A percentile compares a stretch with the other conserved stretches of the same genome.
These are phyloP conservation scores for Periophthalmus modestus DNA, from an alignment of 2,113 vertebrate species.

Conservation along the genomic window DNA sequence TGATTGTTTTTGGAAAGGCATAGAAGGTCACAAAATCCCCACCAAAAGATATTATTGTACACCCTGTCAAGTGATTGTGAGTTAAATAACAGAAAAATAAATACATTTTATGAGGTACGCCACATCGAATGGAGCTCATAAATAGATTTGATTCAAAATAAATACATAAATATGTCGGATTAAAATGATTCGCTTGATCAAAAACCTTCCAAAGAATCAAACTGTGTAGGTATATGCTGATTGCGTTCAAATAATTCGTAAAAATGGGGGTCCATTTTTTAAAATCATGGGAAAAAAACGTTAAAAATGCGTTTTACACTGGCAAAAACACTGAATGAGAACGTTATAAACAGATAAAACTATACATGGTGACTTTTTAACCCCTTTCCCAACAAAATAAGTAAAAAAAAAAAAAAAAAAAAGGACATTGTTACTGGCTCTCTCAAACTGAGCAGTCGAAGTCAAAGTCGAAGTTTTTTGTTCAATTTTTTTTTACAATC, in stretches of 20 bases:
- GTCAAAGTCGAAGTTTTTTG: constrained; percentile 52
- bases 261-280: constrained; percentile 66
- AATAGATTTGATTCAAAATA: constrained; percentile 80
- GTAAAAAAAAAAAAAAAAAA: constrained; percentile 77
- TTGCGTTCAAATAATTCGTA: constrained; percentile 70
- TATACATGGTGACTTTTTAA: constrained; percentile 69
- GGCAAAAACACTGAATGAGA: constrained; percentile 74
- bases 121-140: constrained; percentile 70
- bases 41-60: constrained; percentile 67
- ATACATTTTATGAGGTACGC: constrained; percentile 71
- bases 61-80: constrained; percentile 72
- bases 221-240: constrained; percentile 48
- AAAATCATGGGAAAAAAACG: constrained; percentile 76
- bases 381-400: constrained; percentile 62
- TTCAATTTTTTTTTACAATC: constrained; percentile 84
- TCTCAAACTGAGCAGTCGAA: constrained; percentile 66
- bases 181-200: constrained; percentile 63
- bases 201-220: constrained; percentile 64
- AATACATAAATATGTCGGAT: constrained; percentile 79
- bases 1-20: constrained; percentile 76
- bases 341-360: constrained; percentile 78
- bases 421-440: constrained; percentile 72
- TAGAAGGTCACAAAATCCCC: constrained; percentile 70
- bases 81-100: constrained; percentile 77
- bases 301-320: constrained; percentile 76